Percentiles rank a stretch among this genome's conserved stretches.
Conservation (phyloP, 2,113 vertebrate genomes). For the Pristiophorus japonicus region DNA sequence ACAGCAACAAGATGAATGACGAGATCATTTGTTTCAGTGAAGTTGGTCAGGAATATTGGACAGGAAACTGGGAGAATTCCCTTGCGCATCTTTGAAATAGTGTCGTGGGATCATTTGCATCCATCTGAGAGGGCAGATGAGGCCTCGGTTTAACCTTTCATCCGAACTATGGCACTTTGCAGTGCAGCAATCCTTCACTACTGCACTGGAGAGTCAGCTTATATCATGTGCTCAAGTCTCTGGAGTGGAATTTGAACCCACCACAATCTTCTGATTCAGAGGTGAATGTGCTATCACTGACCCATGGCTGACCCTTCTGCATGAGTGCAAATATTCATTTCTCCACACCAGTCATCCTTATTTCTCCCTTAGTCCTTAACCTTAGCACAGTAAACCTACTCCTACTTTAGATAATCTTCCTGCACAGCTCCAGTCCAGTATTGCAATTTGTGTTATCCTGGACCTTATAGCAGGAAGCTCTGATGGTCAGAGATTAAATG, state of each 20-base stretch:
- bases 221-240: background rate
- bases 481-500: background rate
- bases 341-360: background rate
- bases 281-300: no score
- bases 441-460: background rate
- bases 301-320: background rate
- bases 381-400: background rate
- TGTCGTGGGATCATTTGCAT: no score
- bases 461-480: background rate
- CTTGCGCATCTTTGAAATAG: no score
- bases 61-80: no score
- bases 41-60: no score
- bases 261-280: no score
- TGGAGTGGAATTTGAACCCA: background rate
- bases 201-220: background rate
- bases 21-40: no score
- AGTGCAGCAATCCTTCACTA: background rate
- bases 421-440: background rate
- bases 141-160: no score
- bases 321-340: background rate
- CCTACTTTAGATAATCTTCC: background rate
- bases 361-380: background rate
- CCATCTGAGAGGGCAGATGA: no score
- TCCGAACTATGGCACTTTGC: background rate
- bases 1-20: no score